Evolutionary conservation across 2,113 vertebrate species (phyloP), one percentile per base, ranked within the genome.

Genomic region (Suricata suricatta): DNA sequence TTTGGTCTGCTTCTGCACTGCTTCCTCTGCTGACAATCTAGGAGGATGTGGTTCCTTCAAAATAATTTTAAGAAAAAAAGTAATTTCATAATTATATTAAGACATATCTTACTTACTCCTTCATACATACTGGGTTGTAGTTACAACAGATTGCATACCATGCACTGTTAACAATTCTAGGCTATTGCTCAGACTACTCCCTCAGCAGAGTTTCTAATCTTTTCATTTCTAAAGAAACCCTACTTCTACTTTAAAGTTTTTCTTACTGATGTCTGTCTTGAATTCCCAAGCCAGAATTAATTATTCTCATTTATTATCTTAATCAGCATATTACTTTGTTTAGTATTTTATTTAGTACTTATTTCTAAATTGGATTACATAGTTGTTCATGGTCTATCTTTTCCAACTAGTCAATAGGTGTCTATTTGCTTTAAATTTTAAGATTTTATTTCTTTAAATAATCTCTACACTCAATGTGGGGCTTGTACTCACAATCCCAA

Each of bases 11-110:
- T 99, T 99, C 97, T 99, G 99, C 80, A 99, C 98, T 87, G 99
- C 99, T 92, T 99, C 99, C 97, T 99, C 99, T 96, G 99, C 99
- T 88, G 99, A 99, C 71, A 99, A 99, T 91, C 99, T 99, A 79
- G 99, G 98, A 2, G 99, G 99, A 97, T 99, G 99, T 31, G 99
- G 99, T 93, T 99, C 99, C 99, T 99, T 88, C 31, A 82, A 98
- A 83, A 97, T 79, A 98, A 96, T 50, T 97, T 98, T 54, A 93
- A 97, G 92, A 8, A 97, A 97, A 96, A 93, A 93, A 92, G n/a
- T 41, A 57, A 85, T 88, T 38, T 33, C 50, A 54, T 66, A 96
- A 96, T 41, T 72, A 84, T 35, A 90, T 83, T 88, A 87, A 84
- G 93, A 66, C 14, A 88, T 57, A 64, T 87, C 31, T 93, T 6